phyloP scores from a whole-genome alignment of 23 tunicate genomes.

The Ascidia mentula region DNA sequence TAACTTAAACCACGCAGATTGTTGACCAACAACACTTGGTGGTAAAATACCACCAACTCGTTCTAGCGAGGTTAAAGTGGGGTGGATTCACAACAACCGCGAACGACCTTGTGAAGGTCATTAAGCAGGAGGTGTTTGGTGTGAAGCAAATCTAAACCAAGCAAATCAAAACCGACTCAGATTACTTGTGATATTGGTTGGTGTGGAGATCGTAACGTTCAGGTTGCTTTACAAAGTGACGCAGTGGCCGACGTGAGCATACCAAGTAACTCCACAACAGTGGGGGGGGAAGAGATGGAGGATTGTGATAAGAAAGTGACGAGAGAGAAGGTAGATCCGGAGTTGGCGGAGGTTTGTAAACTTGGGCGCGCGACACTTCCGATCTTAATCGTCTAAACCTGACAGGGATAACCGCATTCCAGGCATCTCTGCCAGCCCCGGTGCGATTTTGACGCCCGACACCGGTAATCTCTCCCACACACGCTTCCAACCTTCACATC shows the following conservation, averaged over 20 bases:
- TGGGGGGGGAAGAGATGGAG: background rate
- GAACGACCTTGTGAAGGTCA: too few relatives aligned
- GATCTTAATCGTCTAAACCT: background rate
- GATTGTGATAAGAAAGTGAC: background rate
- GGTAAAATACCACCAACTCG: too few relatives aligned
- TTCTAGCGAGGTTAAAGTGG: too few relatives aligned
- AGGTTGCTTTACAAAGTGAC: background rate
- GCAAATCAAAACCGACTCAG: background rate
- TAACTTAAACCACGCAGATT: too few relatives aligned
- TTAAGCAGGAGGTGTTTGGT: background rate
- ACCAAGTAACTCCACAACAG: background rate
- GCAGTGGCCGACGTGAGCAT: background rate
- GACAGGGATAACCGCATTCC: conserved; percentile 2
- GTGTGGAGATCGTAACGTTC: background rate
- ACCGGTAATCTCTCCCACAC: too few relatives aligned
- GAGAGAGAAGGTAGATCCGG: background rate
- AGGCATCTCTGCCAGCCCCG: background rate
- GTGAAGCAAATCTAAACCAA: background rate
- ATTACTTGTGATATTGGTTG: background rate
- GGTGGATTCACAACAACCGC: too few relatives aligned
- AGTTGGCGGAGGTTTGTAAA: background rate
- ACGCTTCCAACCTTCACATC: background rate
- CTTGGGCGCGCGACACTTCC: background rate
- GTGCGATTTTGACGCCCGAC: too few relatives aligned
- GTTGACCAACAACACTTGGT: too few relatives aligned